phyloP scores from a whole-genome alignment of 2,113 vertebrate genomes.

The Mustela nigripes region DNA sequence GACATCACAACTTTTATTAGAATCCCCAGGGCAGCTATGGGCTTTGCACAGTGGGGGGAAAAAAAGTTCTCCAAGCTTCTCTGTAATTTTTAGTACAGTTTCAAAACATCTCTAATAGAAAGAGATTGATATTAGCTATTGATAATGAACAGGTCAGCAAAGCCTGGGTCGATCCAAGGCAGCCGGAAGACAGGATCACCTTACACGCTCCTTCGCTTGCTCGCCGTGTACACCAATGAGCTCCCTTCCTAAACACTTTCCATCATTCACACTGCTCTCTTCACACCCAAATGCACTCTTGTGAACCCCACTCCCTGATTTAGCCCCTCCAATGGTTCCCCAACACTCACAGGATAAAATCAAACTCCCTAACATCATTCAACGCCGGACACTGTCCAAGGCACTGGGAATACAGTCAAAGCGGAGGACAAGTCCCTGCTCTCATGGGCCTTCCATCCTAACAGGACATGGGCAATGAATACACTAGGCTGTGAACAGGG shows the following conservation, averaged over 20 bases:
- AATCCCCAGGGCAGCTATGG: background rate
- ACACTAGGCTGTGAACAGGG: background rate
- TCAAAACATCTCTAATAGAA: background rate
- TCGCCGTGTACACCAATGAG: fast-evolving
- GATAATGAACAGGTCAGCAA: background rate
- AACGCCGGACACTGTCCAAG: fast-evolving
- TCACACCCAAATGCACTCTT: background rate
- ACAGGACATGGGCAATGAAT: background rate
- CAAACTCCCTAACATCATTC: background rate
- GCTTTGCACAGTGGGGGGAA: background rate
- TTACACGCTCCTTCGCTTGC: background rate
- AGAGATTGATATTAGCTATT: background rate
- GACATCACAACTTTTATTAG: background rate
- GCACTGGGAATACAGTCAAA: too few relatives aligned
- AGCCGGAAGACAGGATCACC: fast-evolving
- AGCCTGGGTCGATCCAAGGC: background rate
- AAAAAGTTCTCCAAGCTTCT: background rate
- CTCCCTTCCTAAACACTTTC: background rate
- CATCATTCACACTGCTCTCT: background rate
- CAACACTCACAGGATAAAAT: background rate
- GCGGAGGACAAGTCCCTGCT: background rate
- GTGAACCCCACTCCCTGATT: background rate
- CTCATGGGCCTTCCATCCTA: fast-evolving
- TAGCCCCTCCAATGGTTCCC: background rate
- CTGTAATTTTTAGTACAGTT: background rate